Percentiles rank a stretch among this genome's conserved stretches.
These are phyloP conservation scores for Heliconius sara DNA, from an alignment of 2,888 invertebrate genomes.

Conservation along the genomic window DNA sequence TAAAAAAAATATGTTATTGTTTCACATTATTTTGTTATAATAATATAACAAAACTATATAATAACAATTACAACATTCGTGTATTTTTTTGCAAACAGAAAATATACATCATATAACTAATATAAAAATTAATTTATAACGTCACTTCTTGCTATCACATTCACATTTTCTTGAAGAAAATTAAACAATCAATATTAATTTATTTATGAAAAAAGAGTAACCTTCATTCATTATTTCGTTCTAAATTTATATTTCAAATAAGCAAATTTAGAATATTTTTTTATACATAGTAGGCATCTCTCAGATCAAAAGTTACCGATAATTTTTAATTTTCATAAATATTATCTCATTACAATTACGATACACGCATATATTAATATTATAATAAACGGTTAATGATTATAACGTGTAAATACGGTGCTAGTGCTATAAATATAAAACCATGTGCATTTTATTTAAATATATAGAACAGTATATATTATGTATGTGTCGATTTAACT, in stretches of 20 bases:
- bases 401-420: slow-evolving; percentile 24
- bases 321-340: background rate
- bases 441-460: slow-evolving; percentile 19
- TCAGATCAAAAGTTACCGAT: no score
- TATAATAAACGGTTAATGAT: slow-evolving; percentile 17
- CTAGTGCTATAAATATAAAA: slow-evolving; percentile 28
- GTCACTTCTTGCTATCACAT: background rate
- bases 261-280: no score
- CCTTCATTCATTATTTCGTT: background rate
- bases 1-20: no score
- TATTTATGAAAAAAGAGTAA: background rate
- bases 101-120: no score
- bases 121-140: background rate
- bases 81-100: no score
- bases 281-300: no score
- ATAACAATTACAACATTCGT: no score
- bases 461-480: slow-evolving; percentile 13
- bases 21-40: no score
- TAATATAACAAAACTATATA: no score
- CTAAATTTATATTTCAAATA: no score
- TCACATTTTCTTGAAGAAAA: no score
- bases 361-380: background rate
- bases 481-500: background rate
- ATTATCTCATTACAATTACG: slow-evolving; percentile 13
- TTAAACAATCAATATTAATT: no score